Evolutionary conservation across 1,140 invertebrate genomes (phyloP).

Genomic region (fruit fly (Drosophila melanogaster)): Release_6_plus_ISO1_MT NT_037436.4:21535501-21536000

Average conservation of each 20-base stretch:
- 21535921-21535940: constrained; percentile 58
- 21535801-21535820: constrained; percentile 87
- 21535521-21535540: constrained; percentile 91
- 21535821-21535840: constrained; percentile 89
- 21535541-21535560: constrained; percentile 89
- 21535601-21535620: constrained; percentile 50
- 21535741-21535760: constrained; percentile 64
- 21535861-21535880: constrained; percentile 91
- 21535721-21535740: constrained; percentile 48
- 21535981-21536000: constrained; percentile 88
- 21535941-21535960: constrained; percentile 41
- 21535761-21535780: constrained; percentile 70
- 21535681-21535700: constrained; percentile 66
- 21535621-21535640: constrained; percentile 81
- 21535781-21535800: constrained; percentile 68
- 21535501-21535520: constrained; percentile 89
- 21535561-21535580: background rate
- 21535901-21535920: constrained; percentile 52
- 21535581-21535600: background rate
- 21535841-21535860: constrained; percentile 87
- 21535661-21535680: constrained; percentile 65
- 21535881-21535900: constrained; percentile 44
- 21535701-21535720: constrained; percentile 60
- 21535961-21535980: constrained; percentile 53
- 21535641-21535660: constrained; percentile 68